phyloP scores from a whole-genome alignment of 1,140 invertebrate species.

The Apocrypta bakeri region DNA sequence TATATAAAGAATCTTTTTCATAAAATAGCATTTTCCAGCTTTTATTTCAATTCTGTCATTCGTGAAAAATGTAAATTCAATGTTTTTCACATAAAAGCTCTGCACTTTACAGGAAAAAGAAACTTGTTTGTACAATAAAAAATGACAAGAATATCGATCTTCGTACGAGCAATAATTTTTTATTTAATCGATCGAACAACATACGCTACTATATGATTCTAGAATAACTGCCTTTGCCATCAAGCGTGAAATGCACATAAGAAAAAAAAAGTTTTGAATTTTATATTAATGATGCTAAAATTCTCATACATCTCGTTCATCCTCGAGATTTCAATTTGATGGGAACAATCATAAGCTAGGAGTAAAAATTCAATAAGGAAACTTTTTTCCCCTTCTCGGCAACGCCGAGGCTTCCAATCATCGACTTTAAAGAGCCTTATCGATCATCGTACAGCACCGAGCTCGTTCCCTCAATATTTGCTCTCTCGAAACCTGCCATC shows the following conservation, averaged over 20 bases:
- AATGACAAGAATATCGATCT: no score
- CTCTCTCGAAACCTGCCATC: conserved; percentile 11
- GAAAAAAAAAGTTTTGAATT: neutral
- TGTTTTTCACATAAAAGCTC: no score
- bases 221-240: no score
- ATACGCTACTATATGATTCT: no score
- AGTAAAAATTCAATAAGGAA: conserved; percentile 40
- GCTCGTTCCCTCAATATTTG: conserved; percentile 30
- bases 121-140: no score
- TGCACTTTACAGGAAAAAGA: no score
- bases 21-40: no score
- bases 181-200: no score
- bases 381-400: conserved; percentile 18
- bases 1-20: no score
- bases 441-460: neutral
- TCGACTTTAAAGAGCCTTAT: conserved; percentile 39
- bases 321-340: conserved; percentile 18
- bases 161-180: no score
- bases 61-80: no score
- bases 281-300: conserved; percentile 1
- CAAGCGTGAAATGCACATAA: neutral
- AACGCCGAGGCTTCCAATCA: conserved; percentile 7
- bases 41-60: no score
- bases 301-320: neutral
- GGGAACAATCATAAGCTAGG: conserved; percentile 5